Conservation (phyloP, 2,888 invertebrate genomes). For the Drosophila melanosoma region DNA sequence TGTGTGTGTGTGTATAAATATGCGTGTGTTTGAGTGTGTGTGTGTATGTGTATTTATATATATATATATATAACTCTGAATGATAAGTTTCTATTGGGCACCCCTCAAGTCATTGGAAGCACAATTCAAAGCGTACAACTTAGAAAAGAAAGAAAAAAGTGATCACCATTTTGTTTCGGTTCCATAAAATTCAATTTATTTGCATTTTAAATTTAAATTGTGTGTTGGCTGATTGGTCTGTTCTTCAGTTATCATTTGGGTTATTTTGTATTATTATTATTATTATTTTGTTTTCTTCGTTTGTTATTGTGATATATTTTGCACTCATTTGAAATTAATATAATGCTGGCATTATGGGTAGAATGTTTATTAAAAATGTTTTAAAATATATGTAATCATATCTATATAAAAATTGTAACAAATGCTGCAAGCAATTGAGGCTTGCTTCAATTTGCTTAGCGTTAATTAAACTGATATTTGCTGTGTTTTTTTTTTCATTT, state of each 20-base stretch:
- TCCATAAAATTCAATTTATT: constrained; percentile 73
- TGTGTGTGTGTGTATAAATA: constrained; percentile 31
- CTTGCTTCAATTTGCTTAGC: constrained; percentile 69
- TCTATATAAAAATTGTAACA: constrained; percentile 62
- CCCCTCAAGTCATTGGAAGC: constrained; percentile 82
- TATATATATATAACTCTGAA: constrained; percentile 38
- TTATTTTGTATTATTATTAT: constrained; percentile 40
- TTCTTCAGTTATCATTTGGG: constrained; percentile 42
- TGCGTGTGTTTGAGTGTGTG: constrained; percentile 21
- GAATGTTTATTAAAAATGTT: constrained; percentile 73
- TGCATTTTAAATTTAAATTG: constrained; percentile 45
- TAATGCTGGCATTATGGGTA: constrained; percentile 67
- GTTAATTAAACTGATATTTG: constrained; percentile 57
- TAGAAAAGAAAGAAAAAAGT: constrained; percentile 69
- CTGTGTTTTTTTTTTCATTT: constrained; percentile 19
- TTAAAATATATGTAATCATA: constrained; percentile 65
- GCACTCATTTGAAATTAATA: constrained; percentile 60
- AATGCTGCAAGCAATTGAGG: constrained; percentile 62
- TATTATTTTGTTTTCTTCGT: constrained; percentile 32
- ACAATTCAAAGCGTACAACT: constrained; percentile 80
- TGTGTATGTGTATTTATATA: constrained; percentile 22
- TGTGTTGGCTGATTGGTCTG: constrained; percentile 53
- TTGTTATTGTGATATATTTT: constrained; percentile 15
- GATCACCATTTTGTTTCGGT: constrained; percentile 66
- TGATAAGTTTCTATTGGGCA: constrained; percentile 57